Base-by-base conservation (phyloP, 1,140 invertebrate genomes). In the Aphelenchoides fujianensis region DNA sequence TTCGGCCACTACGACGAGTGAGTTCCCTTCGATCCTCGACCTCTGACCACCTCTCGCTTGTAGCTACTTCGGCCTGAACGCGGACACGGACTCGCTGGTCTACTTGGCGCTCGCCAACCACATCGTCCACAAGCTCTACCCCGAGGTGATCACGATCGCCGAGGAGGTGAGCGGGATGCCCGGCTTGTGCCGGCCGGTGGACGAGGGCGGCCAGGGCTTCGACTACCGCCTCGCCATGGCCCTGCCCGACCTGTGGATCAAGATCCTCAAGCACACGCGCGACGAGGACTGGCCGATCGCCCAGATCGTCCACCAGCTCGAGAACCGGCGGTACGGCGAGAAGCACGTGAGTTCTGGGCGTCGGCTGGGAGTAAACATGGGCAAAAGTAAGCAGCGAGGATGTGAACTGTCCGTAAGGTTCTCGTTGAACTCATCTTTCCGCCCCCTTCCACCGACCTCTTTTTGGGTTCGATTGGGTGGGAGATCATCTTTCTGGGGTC, bases 91-190 rank as follows among this genome's bases (percentile, higher is more conserved):
- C 84, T 93, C 95, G 0, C 83, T 98, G 0, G 89, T 92, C 32
- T 99, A 98, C 86, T 85, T 99, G 31, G 96, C 93, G 89, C 78
- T 98, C 34, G 92, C 94, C n/a, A 98, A 99, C 87, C 86, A 96
- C 79, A 89, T 97, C 82, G 84, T 95, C 16, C 95, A 98, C 84
- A 85, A 86, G n/a, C 83, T 92, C 0, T 92, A 95, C 86, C 90
- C 90, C 0, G 88, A 93, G 70, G 88, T 91, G 2, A 89, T 94
- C 30, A 98, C 96, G 5, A 93, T 99, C 82, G 95, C 95, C 41
- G 97, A 99, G 90, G 96, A 99, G 88, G 96, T 99, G 0, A 96
- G 93, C 59, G 97, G 97, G 53, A 98, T 99, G 96, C 97, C 97
- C 36, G 94, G 89, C 9, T 87, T 95, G 23, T 97, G 97, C 84